A percentile compares a stretch with the other conserved stretches of the same genome.
Evolutionary conservation across 2,888 invertebrate genomes (phyloP).

Genomic region (Athalia cordata): DNA sequence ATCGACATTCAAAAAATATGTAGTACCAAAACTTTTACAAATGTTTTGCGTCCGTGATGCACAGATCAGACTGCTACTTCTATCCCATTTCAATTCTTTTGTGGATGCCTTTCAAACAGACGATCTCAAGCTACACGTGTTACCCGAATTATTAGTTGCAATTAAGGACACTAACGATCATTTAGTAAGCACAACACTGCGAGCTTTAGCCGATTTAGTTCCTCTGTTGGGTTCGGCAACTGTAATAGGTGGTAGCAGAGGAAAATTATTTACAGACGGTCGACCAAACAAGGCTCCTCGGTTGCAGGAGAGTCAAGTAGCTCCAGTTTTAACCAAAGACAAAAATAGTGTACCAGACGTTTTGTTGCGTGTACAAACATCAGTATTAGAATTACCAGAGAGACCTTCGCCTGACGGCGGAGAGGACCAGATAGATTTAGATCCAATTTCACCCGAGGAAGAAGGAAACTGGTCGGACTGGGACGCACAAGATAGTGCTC

Average conservation of each 20-base stretch:
- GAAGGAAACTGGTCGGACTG: constrained; percentile 90
- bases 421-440: constrained; percentile 78
- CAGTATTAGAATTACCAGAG: constrained; percentile 78
- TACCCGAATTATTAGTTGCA: constrained; percentile 92
- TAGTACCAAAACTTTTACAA: constrained; percentile 86
- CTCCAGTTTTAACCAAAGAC: constrained; percentile 64
- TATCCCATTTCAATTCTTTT: constrained; percentile 86
- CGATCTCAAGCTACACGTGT: constrained; percentile 83
- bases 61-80: constrained; percentile 86
- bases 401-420: constrained; percentile 90
- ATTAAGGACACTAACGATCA: constrained; percentile 91
- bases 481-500: constrained; percentile 77
- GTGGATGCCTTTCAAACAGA: constrained; percentile 84
- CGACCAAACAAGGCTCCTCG: constrained; percentile 78
- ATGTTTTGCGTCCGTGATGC: constrained; percentile 91
- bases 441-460: constrained; percentile 74
- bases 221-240: constrained; percentile 89
- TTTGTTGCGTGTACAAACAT: constrained; percentile 36
- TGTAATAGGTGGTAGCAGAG: constrained; percentile 87
- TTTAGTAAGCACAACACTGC: constrained; percentile 87
- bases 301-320: constrained; percentile 63
- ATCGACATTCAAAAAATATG: constrained; percentile 81
- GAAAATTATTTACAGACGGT: constrained; percentile 90
- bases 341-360: constrained; percentile 34
- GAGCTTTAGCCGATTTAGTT: constrained; percentile 88